Evolutionary conservation across 2,797 vertebrate species (phyloP).

Genomic region (Chrosomus eos): DNA sequence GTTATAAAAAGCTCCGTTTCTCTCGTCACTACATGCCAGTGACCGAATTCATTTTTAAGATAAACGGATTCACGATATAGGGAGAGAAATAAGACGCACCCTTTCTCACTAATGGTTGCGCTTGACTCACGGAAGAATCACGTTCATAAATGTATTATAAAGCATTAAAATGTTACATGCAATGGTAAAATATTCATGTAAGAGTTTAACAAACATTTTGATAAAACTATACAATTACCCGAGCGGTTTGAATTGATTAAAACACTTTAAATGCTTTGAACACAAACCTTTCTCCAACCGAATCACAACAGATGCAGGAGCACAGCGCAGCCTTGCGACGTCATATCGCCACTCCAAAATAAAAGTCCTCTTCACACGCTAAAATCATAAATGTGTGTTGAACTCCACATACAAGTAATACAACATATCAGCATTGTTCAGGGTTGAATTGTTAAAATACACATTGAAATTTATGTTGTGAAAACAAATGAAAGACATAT

Average conservation of each 20-base stretch:
- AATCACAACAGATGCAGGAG: too few species aligned
- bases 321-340: not conserved
- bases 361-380: not conserved
- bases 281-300: not conserved
- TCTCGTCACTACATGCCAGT: not conserved
- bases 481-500: not conserved
- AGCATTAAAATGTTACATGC: not conserved
- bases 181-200: not conserved
- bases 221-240: not conserved
- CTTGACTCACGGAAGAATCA: not conserved
- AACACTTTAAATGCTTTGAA: not conserved
- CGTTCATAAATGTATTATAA: too few species aligned
- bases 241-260: not conserved
- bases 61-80: not conserved
- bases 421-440: not conserved
- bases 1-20: not conserved
- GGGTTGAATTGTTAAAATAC: not conserved
- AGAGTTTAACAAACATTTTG: too few species aligned
- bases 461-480: not conserved
- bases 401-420: not conserved
- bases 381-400: not conserved
- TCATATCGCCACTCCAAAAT: not conserved
- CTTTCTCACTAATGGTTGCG: not conserved
- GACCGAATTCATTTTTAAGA: not conserved
- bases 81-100: not conserved